Evolutionary conservation across 2,113 vertebrate genomes (phyloP), one percentile per base, ranked within the genome.

Genomic region (Electrona antarctica): DNA sequence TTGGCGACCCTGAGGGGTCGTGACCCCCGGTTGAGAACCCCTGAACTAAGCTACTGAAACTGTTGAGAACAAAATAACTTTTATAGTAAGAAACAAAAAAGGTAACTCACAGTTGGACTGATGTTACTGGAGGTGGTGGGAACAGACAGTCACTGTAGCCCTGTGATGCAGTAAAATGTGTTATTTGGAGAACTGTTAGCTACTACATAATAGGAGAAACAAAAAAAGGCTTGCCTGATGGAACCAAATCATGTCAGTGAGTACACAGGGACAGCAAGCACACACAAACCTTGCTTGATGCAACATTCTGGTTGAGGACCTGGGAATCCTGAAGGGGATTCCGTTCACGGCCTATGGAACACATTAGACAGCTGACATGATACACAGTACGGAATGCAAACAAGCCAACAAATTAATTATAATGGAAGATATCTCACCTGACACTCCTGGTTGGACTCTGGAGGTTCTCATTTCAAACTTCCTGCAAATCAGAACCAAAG

Each of bases 391-490:
- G 5, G 33, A 41, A 41, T 41, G 33, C 33, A 41, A 62, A 59
- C n/a, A 55, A 5, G 47, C 21, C 6, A 47, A 33, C 3, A 61
- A 46, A 66, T 12, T 45, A 6, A 11, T 10, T 6, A 57, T 47
- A 29, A 7, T 48, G 21, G n/a, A 33, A 45, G 1, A 9, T 7
- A 7, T 49, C 87, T 85, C 70, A 96, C 95, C 92, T 81, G 89
- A 52, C 48, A 15, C 50, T 14, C 72, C 29, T 0, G 78, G 41
- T 69, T 77, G 87, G 52, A 52, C 59, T 64, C 74, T 83, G 3
- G 73, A 60, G 7, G 85, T 82, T 74, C 92, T 87, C 13, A 60
- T 67, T 60, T 94, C 93, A 79, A 96, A 95, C 77, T 89, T 75
- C 67, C 95, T 96, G 90, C 9, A 68, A 73, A 85, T 57, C 48